Conservation (phyloP, 1,140 invertebrate genomes). For the Ips typographus region DNA sequence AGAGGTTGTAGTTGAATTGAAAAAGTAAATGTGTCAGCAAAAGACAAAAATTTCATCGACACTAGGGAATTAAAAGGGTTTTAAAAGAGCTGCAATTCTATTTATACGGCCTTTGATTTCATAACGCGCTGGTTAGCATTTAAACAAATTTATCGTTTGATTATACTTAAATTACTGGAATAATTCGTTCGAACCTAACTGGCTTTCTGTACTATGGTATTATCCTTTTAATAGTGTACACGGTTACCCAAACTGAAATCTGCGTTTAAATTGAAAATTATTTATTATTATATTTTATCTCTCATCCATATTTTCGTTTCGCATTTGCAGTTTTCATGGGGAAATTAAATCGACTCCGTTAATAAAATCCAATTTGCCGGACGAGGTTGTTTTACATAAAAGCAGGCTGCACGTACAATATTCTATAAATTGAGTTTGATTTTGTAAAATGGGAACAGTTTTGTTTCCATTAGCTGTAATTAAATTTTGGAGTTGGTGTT, state of each 20-base stretch:
- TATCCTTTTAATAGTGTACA: conserved; percentile 17
- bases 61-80: no score
- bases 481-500: no score
- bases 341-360: conserved; percentile 5
- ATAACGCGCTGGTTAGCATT: conserved; percentile 15
- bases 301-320: conserved; percentile 14
- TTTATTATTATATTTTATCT: conserved; percentile 22
- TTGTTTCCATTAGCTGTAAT: no score
- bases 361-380: conserved; percentile 11
- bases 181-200: conserved; percentile 26
- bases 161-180: conserved; percentile 23
- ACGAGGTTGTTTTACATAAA: neutral
- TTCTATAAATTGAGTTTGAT: no score
- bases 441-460: no score
- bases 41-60: no score
- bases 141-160: conserved; percentile 31
- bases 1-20: neutral
- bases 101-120: neutral
- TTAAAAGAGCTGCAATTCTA: no score
- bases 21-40: no score
- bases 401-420: no score
- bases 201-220: conserved; percentile 15
- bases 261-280: conserved; percentile 24
- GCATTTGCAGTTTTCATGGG: conserved; percentile 7
- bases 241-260: conserved; percentile 14